Evolutionary conservation across 2,888 invertebrate genomes (phyloP).

Genomic region (Hirtodrosophila duncani): DNA sequence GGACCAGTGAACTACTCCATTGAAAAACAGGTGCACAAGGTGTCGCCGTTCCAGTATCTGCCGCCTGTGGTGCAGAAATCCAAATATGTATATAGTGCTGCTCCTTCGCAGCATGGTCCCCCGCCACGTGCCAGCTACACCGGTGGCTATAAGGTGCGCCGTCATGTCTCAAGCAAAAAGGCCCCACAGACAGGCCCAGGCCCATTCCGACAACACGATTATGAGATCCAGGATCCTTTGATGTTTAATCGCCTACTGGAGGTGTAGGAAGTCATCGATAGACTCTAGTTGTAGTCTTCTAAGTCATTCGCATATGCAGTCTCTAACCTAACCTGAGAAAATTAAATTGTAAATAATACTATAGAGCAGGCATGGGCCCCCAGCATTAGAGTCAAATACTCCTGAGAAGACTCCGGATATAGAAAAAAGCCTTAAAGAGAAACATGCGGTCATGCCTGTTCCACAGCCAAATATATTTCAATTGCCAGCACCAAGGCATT

Average conservation of each 20-base stretch:
- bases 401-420: too few species aligned
- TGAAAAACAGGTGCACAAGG: slow-evolving; percentile 73
- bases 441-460: too few species aligned
- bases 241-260: slow-evolving; percentile 69
- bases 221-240: slow-evolving; percentile 67
- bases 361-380: too few species aligned
- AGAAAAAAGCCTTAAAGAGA: too few species aligned
- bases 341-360: too few species aligned
- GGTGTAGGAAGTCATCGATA: slow-evolving; percentile 23
- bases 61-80: slow-evolving; percentile 72
- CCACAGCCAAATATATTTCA: too few species aligned
- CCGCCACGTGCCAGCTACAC: slow-evolving; percentile 38
- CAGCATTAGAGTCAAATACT: too few species aligned
- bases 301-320: slow-evolving; percentile 64
- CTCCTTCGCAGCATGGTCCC: slow-evolving; percentile 47
- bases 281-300: slow-evolving; percentile 51
- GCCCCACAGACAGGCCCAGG: slow-evolving; percentile 7
- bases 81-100: slow-evolving; percentile 71
- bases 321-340: slow-evolving; percentile 32
- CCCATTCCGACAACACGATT: slow-evolving; percentile 49
- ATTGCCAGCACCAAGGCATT: too few species aligned
- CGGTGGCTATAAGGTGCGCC: slow-evolving; percentile 65
- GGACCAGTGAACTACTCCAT: slow-evolving; percentile 60
- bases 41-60: slow-evolving; percentile 53
- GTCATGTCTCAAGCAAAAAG: slow-evolving; percentile 38